Conservation (phyloP, 2,113 vertebrate species). For the Thalassoma bifasciatum region DNA sequence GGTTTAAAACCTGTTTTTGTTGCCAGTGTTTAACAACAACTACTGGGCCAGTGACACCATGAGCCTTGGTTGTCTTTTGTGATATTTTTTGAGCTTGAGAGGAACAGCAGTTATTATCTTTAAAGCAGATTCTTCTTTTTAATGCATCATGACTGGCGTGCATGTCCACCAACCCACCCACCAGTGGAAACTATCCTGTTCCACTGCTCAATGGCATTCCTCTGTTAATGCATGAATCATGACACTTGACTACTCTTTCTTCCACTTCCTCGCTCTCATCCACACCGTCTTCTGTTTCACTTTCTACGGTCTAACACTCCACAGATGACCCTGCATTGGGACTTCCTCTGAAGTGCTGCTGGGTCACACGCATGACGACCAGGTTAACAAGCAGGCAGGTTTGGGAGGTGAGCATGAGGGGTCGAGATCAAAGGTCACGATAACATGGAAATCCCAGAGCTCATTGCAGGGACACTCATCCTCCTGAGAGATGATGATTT, state of each 20-base stretch:
- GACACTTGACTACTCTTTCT: constrained; percentile 46
- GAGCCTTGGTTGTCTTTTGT: not conserved
- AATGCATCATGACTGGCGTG: constrained; percentile 35
- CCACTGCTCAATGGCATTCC: constrained; percentile 63
- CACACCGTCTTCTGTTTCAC: constrained; percentile 35
- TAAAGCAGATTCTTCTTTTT: constrained; percentile 49
- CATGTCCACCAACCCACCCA: not conserved
- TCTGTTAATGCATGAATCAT: constrained; percentile 73
- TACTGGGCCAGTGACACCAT: no score
- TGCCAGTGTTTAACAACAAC: no score
- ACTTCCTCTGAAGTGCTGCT: constrained; percentile 76
- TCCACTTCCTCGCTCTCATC: constrained; percentile 20
- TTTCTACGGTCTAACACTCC: constrained; percentile 74
- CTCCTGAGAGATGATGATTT: constrained; percentile 22
- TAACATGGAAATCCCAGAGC: constrained; percentile 73
- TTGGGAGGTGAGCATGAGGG: constrained; percentile 49
- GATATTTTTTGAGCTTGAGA: not conserved
- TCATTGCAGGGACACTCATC: constrained; percentile 32
- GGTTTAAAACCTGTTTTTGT: no score
- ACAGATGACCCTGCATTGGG: constrained; percentile 71
- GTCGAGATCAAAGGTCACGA: constrained; percentile 69
- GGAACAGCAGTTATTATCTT: constrained; percentile 35
- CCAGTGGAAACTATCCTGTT: constrained; percentile 47
- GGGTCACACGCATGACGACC: constrained; percentile 71
- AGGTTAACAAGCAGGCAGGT: constrained; percentile 77